These are phyloP conservation scores for Syrphus vitripennis DNA, from an alignment of 2,888 invertebrate species.

Conservation along the genomic window DNA sequence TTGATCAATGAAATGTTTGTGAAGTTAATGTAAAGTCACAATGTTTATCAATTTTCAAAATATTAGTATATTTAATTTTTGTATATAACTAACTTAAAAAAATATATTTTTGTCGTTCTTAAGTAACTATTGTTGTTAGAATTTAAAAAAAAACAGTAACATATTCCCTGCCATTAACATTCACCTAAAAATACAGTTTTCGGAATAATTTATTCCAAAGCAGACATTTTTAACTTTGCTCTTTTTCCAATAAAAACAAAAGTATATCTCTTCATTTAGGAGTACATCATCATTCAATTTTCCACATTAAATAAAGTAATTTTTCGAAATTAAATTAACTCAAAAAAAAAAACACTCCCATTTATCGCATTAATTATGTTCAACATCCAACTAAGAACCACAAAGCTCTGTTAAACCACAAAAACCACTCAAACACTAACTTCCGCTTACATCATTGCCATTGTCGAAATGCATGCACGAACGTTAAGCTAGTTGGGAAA, in stretches of 20 bases:
- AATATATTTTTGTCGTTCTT: too few species aligned
- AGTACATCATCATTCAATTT: background rate
- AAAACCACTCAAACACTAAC: conserved; percentile 32
- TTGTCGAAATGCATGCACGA: conserved; percentile 39
- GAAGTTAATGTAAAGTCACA: too few species aligned
- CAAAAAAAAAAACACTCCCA: background rate
- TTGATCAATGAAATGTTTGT: too few species aligned
- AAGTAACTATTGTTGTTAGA: too few species aligned
- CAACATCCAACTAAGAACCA: conserved; percentile 24
- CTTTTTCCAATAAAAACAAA: background rate
- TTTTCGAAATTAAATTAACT: conserved; percentile 1
- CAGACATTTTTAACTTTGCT: background rate
- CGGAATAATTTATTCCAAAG: background rate
- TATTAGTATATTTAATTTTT: too few species aligned
- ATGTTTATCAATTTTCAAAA: too few species aligned
- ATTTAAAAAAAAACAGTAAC: too few species aligned
- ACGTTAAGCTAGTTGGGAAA: conserved; percentile 9
- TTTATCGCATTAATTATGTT: conserved; percentile 24
- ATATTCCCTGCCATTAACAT: background rate
- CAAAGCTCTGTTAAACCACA: conserved; percentile 23
- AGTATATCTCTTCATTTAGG: background rate
- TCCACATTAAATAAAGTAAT: background rate
- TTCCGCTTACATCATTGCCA: conserved; percentile 24
- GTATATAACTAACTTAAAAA: too few species aligned
- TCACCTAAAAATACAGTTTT: background rate